Evolutionary conservation across 2,797 vertebrate species (phyloP), one percentile per base, ranked within the genome.

Genomic region (Rhincodon typus): DNA sequence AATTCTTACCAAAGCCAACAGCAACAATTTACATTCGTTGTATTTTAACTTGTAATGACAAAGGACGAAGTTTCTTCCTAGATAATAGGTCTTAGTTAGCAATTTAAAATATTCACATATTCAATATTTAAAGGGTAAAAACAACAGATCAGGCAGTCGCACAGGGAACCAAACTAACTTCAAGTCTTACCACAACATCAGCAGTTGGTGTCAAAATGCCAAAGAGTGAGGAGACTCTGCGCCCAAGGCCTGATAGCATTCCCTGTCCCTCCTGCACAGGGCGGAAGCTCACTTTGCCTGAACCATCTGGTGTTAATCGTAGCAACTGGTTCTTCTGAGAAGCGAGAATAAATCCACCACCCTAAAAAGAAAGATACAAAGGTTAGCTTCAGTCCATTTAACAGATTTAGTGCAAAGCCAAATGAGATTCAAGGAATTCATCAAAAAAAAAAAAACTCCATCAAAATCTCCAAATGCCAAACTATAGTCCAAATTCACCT

Each of bases 191-290:
- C 0, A 96, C 96, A 96, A 98, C 97, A 94, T 98, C 98, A 93
- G 97, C 97, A 3, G 98, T 98, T 0, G 98, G 97, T n/a, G 99
- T 98, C 12, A 98, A 97, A 96, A 99, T 99, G 70, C 99, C 99
- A 3, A 99, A 98, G 77, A 99, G 98, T 96, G 98, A 98, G 96
- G 99, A 99, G 96, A 99, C 98, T 1, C 97, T 98, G 69, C 99
- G 98, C 0, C 99, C 98, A 79, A 99, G 98, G 93, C 99, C 99
- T 0, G 99, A 99, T 95, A 99, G 98, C 98, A 99, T 96, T 0
- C 99, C 98, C 96, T 99, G 99, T 0, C 99, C 98, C 82, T 98
- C 99, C 96, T 98, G 98, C 88, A 99, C 96, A 0, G 97, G 53
- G 25, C 98, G 98, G 96, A 97, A 98, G 96, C 98, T 97, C 77